Conservation (phyloP, 2,888 invertebrate species). For the Drosophila formosana region DNA sequence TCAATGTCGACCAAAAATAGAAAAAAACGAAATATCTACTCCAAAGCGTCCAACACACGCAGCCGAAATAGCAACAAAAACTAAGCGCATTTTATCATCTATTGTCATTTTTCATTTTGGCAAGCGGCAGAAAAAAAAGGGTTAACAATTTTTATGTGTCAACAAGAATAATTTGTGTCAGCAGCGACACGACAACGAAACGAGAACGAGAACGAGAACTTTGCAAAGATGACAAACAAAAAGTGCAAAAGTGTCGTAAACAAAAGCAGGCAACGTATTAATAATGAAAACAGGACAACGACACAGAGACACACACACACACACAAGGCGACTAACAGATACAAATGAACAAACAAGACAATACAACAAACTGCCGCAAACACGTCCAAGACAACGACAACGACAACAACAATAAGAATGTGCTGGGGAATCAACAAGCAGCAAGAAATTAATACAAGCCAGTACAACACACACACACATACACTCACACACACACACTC, state of each 20-base stretch:
- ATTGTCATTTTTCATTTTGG: constrained; percentile 69
- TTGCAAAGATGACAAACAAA: constrained; percentile 58
- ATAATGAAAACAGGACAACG: constrained; percentile 66
- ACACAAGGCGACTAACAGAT: constrained; percentile 24
- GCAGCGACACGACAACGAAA: constrained; percentile 35
- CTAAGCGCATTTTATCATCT: constrained; percentile 66
- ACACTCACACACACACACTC: constrained; percentile 2
- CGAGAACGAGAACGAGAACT: constrained; percentile 47
- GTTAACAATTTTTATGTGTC: constrained; percentile 76
- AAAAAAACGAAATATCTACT: constrained; percentile 15
- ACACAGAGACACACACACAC: constrained; percentile 8
- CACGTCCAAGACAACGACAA: constrained; percentile 42
- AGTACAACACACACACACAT: constrained; percentile 12
- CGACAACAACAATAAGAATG: constrained; percentile 31
- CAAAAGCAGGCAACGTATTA: constrained; percentile 65
- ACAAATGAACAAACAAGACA: constrained; percentile 36
- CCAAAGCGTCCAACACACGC: constrained; percentile 39
- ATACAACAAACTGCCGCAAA: constrained; percentile 46
- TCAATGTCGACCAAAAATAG: constrained; percentile 60
- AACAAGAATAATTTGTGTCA: constrained; percentile 78
- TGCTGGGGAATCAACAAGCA: constrained; percentile 55
- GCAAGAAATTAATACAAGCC: constrained; percentile 65
- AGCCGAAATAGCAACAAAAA: constrained; percentile 14
- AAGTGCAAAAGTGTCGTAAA: constrained; percentile 54
- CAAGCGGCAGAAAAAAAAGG: constrained; percentile 51